Evolutionary conservation across 1,140 invertebrate genomes (phyloP).

Genomic region (Danaus melanippus): DNA sequence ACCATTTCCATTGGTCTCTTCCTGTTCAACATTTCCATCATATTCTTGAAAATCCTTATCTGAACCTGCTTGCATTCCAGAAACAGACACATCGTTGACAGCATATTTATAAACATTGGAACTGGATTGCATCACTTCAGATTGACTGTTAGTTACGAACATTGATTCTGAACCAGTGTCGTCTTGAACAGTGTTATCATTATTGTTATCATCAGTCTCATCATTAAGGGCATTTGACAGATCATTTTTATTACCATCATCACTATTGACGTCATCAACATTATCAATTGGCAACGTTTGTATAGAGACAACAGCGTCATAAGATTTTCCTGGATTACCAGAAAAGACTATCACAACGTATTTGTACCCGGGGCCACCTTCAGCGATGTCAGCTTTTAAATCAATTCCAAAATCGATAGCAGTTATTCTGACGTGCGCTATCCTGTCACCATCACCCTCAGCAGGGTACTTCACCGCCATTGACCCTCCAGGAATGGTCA

Average conservation of each 20-base stretch:
- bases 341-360: constrained; percentile 55
- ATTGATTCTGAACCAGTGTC: constrained; percentile 12
- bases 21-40: constrained; percentile 10
- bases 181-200: no score
- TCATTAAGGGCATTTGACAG: no score
- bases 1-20: constrained; percentile 17
- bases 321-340: constrained; percentile 43
- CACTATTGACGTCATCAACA: constrained; percentile 37
- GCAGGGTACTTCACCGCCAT: constrained; percentile 56
- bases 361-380: constrained; percentile 57
- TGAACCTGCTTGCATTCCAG: constrained; percentile 10
- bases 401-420: constrained; percentile 59
- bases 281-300: constrained; percentile 42
- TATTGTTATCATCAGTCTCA: no score
- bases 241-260: constrained; percentile 8
- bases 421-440: constrained; percentile 54
- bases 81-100: constrained; percentile 20
- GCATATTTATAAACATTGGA: constrained; percentile 37
- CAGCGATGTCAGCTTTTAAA: constrained; percentile 55
- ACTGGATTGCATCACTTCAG: constrained; percentile 33
- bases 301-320: constrained; percentile 55
- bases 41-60: constrained; percentile 12
- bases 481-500: constrained; percentile 51
- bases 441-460: constrained; percentile 39
- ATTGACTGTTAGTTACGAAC: constrained; percentile 23